Evolutionary conservation across 2,797 vertebrate species (phyloP).

Genomic region (Anas flavirostris): DNA sequence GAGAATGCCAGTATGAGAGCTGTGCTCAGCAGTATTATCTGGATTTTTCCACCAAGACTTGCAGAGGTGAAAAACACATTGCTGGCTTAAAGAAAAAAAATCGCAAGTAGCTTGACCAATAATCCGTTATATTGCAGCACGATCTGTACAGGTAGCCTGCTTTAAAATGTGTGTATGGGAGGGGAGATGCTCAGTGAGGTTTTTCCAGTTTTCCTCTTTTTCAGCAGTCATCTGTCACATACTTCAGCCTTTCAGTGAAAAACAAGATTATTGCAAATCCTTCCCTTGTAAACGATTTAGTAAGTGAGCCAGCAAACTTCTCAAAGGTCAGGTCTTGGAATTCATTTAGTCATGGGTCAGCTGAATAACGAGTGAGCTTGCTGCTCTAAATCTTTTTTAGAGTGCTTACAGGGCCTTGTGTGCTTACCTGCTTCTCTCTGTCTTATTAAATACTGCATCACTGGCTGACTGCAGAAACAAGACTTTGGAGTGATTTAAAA

Average conservation of each 20-base stretch:
- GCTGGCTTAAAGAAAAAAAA: not conserved
- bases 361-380: conserved; percentile 56
- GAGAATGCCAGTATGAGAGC: conserved; percentile 90
- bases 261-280: conserved; percentile 63
- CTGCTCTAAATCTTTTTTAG: conserved; percentile 30
- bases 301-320: conserved; percentile 43
- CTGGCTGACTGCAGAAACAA: not conserved
- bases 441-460: not conserved
- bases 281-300: conserved; percentile 57
- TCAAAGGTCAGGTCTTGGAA: conserved; percentile 56
- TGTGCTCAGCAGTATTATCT: conserved; percentile 94
- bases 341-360: conserved; percentile 52
- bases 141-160: conserved; percentile 3
- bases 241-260: conserved; percentile 33
- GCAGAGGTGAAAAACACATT: conserved; percentile 84
- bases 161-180: not conserved
- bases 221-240: conserved; percentile 4
- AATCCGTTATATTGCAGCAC: rapidly evolving
- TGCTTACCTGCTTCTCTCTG: conserved; percentile 35
- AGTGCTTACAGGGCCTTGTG: conserved; percentile 3
- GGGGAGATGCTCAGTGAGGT: not conserved
- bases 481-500: not conserved
- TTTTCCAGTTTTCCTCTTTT: not conserved
- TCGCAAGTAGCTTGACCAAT: not conserved
- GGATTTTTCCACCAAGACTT: conserved; percentile 84